Base-by-base conservation (phyloP, 2,797 vertebrate genomes). In the Mergus octosetaceus region DNA sequence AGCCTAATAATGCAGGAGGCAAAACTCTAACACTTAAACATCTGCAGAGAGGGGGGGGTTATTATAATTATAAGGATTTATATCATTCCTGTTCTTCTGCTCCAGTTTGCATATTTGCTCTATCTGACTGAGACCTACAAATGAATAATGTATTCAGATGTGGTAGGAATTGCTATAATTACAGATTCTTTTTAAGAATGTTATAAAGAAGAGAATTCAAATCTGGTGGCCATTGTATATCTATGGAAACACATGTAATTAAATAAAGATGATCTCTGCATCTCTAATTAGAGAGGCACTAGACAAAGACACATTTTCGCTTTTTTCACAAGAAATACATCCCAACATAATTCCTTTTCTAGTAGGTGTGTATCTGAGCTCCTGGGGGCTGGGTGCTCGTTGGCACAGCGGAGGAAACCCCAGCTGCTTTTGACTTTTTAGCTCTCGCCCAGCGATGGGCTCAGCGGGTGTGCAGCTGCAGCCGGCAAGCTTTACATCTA, bases 51-150 rank as follows among this genome's bases (percentile, higher is more conserved):
- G 68, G 25, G 39, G 39, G 24, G 19, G 51, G 85, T 89, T 74
- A 93, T 77, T 88, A 88, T 85, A 95, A 95, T 97, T 92, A 92
- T 89, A 88, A 83, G 75, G 87, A 96, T 95, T 97, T 94, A 92
- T 92, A 84, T 91, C 41, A 74, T 53, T 57, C 81, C 75, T 30
- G 14, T 85, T 91, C 77, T 91, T 92, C 81, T 94, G 69, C 73
- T 78, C 79, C 87, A 66, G 68, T 85, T 89, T 88, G 93, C 13
- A 0, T 82, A 93, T 96, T 95, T 92, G 83, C 58, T 91, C 77
- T 95, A 24, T 76, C 69, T 85, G 76, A 90, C 91, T 60, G 71
- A 83, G 85, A 76, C 41, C 41, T 36, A 79, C 10, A 22, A 88
- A 93, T 92, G 73, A 96, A 93, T 95, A 93, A 96, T 92, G 62